Conservation (phyloP, 2,888 invertebrate species). For the Ophion slaviceki region DNA sequence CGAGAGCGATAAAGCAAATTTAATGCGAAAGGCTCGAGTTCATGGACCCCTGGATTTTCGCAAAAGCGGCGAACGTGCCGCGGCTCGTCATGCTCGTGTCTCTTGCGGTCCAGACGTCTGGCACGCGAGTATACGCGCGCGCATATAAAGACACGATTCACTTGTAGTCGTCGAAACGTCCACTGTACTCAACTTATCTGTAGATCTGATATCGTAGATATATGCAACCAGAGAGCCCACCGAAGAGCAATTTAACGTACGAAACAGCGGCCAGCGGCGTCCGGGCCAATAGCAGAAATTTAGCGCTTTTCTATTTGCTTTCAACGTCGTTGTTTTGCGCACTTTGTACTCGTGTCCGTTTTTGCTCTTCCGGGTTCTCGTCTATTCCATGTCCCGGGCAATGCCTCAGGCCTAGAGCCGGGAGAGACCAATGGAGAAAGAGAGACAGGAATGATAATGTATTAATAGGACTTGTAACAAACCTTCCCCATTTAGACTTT, state of each 20-base stretch:
- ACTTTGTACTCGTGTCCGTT: conserved; percentile 22
- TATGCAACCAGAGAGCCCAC: conserved; percentile 23
- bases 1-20: conserved; percentile 36
- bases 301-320: conserved; percentile 57
- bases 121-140: conserved; percentile 36
- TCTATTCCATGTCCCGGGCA: conserved; percentile 64
- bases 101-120: conserved; percentile 57
- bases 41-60: conserved; percentile 44
- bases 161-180: conserved; percentile 27
- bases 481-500: conserved; percentile 60
- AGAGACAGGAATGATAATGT: conserved; percentile 53
- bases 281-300: conserved; percentile 51
- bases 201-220: conserved; percentile 8
- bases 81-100: conserved; percentile 58
- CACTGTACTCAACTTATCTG: conserved; percentile 18
- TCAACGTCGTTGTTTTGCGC: conserved; percentile 47
- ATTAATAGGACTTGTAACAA: conserved; percentile 65
- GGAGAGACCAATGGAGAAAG: conserved; percentile 25
- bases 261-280: conserved; percentile 27
- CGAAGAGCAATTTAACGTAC: conserved; percentile 50
- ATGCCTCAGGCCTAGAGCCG: conserved; percentile 51
- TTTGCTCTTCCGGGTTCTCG: conserved; percentile 60
- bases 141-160: conserved; percentile 26
- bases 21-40: conserved; percentile 52
- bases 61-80: conserved; percentile 38